Conservation (phyloP, 2,888 invertebrate genomes). For the Odontocolon sp. region DNA sequence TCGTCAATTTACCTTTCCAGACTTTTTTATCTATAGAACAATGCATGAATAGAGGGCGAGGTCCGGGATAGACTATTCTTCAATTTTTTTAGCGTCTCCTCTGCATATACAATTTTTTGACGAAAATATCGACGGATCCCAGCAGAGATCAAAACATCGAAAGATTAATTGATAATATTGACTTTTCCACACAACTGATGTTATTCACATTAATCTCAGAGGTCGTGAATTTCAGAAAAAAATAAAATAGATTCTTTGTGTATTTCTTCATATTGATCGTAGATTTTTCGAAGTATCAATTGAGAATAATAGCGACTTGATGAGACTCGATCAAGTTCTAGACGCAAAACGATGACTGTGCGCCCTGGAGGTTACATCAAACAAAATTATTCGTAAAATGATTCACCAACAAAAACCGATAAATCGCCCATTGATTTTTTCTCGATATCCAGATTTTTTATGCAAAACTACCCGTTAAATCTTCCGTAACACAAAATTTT, state of each 20-base stretch:
- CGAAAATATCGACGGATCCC: constrained; percentile 11
- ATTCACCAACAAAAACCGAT: constrained; percentile 29
- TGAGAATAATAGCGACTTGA: neutral
- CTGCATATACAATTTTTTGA: neutral
- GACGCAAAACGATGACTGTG: neutral
- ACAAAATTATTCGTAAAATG: neutral
- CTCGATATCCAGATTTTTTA: constrained; percentile 15
- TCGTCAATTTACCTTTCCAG: constrained; percentile 10
- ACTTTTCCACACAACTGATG: constrained; percentile 4
- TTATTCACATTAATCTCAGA: neutral
- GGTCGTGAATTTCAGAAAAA: neutral
- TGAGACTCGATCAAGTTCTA: too few relatives aligned
- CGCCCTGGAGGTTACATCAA: neutral
- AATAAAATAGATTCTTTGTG: neutral
- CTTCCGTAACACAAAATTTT: constrained; percentile 13
- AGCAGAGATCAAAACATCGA: constrained; percentile 2
- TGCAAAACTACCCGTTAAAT: constrained; percentile 26
- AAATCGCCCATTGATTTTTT: constrained; percentile 37
- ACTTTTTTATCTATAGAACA: neutral
- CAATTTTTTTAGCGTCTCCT: constrained; percentile 14
- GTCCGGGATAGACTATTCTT: neutral
- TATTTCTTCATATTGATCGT: neutral
- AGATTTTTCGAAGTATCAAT: neutral
- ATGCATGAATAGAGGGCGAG: constrained; percentile 20
- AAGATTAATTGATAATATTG: constrained; percentile 1